Base-by-base conservation (phyloP, 2,797 vertebrate genomes). In the Loriculus beryllinus region DNA sequence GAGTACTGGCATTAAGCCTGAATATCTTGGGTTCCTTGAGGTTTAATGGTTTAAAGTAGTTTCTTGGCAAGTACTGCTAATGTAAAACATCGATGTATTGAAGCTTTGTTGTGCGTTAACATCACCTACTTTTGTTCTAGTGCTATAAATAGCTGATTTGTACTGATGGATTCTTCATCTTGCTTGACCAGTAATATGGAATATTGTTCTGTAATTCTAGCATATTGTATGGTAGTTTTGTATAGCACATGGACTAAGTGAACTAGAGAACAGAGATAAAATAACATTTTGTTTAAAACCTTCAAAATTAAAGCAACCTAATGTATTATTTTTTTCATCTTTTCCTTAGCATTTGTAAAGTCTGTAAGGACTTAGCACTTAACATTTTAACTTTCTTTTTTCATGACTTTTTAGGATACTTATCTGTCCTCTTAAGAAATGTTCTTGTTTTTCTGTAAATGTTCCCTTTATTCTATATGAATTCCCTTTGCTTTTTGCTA, bases 91-190 rank as follows among this genome's bases (percentile, higher is more conserved):
- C 5, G 37, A 78, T 15, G 20, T 82, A 16, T 51, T 60, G 56
- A 59, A 82, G 83, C 31, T 76, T 82, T 63, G 28, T 59, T 1
- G 0, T 86, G 67, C 47, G 14, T 92, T 90, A 79, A 76, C 48
- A 52, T 95, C 81, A 94, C 70, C 75, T 95, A 3, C 74, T 82
- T 90, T 85, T 92, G 78, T 92, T 86, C 74, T 69, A 17, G 35
- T 70, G 70, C 71, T 80, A 84, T 84, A 87, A 94, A 92, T 71
- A 84, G 75, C 9, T 87, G 40, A 64, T 94, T 93, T 93, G 86
- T 92, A 74, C 81, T 87, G 68, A 57, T 82, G 71, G 16, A 10
- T 93, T 95, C 95, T 93, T 76, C 48, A 60, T 92, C 37, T 65
- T 52, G 10, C 10, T 84, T 90, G 79, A 88, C n/a, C 42, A 57